phyloP scores from a whole-genome alignment of 1,140 invertebrate species.

The Pectinophora gossypiella region DNA sequence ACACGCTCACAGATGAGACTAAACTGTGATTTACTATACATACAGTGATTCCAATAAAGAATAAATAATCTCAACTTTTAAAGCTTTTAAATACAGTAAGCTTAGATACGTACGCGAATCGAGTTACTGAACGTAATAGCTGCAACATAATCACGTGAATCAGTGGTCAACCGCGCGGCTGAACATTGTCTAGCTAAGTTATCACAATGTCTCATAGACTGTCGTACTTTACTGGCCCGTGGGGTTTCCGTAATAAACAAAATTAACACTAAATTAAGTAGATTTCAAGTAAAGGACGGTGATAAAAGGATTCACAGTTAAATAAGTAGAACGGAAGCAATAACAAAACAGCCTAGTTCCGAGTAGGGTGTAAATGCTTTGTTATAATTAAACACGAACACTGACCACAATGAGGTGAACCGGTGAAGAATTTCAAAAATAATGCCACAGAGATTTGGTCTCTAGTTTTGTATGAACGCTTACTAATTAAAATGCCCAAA shows the following conservation, averaged over 20 bases:
- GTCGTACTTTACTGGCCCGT: conserved; percentile 66
- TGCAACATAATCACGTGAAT: conserved; percentile 34
- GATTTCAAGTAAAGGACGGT: conserved; percentile 69
- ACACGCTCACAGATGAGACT: conserved; percentile 15
- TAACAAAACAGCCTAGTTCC: conserved; percentile 49
- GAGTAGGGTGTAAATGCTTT: conserved; percentile 54
- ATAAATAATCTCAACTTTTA: conserved; percentile 74
- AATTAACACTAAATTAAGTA: conserved; percentile 73
- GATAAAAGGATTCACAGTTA: conserved; percentile 40
- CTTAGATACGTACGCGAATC: conserved; percentile 10
- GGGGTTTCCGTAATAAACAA: conserved; percentile 52
- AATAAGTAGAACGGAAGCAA: conserved; percentile 46
- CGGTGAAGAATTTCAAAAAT: conserved; percentile 38
- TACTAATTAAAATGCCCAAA: conserved; percentile 30
- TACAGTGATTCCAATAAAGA: conserved; percentile 49
- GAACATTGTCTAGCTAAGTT: conserved; percentile 54
- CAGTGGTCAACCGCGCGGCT: conserved; percentile 2
- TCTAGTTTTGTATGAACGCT: conserved; percentile 17
- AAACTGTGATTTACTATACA: conserved; percentile 10
- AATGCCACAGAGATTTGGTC: conserved; percentile 57
- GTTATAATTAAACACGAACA: conserved; percentile 42
- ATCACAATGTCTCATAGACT: conserved; percentile 73
- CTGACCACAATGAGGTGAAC: conserved; percentile 66
- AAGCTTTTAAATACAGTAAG: conserved; percentile 63
- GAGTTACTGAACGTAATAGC: conserved; percentile 10